These are phyloP conservation scores for Avahi laniger DNA, from an alignment of 2,797 vertebrate species.

Conservation along the genomic window DNA sequence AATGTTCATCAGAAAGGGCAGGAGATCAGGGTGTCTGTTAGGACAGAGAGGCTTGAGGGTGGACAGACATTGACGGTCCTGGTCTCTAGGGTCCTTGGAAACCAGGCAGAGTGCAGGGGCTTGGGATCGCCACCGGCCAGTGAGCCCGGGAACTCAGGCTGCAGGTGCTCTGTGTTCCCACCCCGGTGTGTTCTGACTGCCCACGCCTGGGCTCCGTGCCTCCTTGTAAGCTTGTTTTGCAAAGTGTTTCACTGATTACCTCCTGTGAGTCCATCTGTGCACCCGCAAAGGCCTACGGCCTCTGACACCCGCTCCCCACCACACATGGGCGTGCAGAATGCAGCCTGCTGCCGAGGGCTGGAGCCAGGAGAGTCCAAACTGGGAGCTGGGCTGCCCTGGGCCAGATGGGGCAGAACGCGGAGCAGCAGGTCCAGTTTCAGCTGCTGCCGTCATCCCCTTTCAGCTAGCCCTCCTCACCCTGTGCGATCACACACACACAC, in stretches of 20 bases:
- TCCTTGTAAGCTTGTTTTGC: conserved; percentile 43
- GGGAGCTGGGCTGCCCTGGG: background rate
- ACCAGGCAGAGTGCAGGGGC: fast-evolving
- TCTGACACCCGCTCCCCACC: background rate
- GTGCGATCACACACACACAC: background rate
- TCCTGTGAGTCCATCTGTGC: conserved; percentile 67
- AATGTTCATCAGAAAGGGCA: background rate
- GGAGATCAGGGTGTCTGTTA: fast-evolving
- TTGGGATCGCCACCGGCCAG: fast-evolving
- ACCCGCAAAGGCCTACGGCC: background rate
- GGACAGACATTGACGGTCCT: fast-evolving
- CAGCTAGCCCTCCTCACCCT: fast-evolving
- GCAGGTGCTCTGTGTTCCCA: fast-evolving
- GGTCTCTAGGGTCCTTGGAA: fast-evolving
- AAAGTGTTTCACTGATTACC: background rate
- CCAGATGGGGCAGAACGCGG: background rate
- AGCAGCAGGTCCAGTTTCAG: background rate
- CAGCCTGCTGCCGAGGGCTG: background rate
- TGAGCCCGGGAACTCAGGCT: too few relatives aligned
- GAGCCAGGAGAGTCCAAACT: background rate
- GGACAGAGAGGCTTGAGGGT: background rate
- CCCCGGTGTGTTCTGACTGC: background rate
- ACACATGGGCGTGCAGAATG: background rate
- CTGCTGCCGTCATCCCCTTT: fast-evolving
- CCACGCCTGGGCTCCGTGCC: background rate